Conservation (phyloP, 2,888 invertebrate genomes). For the Idaea straminata region DNA sequence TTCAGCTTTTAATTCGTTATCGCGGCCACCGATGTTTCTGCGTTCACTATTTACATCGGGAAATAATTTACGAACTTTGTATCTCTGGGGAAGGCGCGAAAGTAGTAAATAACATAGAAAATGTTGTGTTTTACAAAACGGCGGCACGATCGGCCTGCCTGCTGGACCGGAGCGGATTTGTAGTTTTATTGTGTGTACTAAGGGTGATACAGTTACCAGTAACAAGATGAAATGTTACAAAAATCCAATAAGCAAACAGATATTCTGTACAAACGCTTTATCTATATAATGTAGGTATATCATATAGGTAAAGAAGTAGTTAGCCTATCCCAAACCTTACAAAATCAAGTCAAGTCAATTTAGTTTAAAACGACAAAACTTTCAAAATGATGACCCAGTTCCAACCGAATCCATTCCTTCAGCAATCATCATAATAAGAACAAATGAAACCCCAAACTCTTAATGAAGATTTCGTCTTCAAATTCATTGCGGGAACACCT, state of each 20-base stretch:
- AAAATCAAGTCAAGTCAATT: background rate
- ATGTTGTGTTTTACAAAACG: constrained; percentile 12
- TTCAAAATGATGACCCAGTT: background rate
- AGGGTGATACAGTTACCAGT: background rate
- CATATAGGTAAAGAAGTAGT: too few species aligned
- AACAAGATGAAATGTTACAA: background rate
- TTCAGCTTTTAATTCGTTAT: constrained; percentile 79
- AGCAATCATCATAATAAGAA: background rate
- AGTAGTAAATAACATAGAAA: constrained; percentile 21
- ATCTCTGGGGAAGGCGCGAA: constrained; percentile 39
- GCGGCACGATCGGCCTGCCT: constrained; percentile 1
- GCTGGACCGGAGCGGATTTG: constrained; percentile 2
- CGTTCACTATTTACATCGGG: constrained; percentile 70
- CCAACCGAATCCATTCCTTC: background rate
- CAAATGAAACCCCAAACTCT: background rate
- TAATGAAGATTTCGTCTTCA: constrained; percentile 14
- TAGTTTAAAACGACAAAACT: background rate
- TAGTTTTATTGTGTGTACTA: constrained; percentile 2
- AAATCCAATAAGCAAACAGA: constrained; percentile 1
- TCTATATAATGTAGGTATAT: too few species aligned
- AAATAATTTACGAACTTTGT: constrained; percentile 66
- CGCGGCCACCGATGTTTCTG: constrained; percentile 65
- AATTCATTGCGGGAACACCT: constrained; percentile 19
- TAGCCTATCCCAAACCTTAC: background rate
- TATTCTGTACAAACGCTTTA: too few species aligned